A percentile compares a stretch with the other conserved stretches of the same genome.
Evolutionary conservation across 1,140 invertebrate genomes (phyloP).

Genomic region (Brachionus calyciflorus): DNA sequence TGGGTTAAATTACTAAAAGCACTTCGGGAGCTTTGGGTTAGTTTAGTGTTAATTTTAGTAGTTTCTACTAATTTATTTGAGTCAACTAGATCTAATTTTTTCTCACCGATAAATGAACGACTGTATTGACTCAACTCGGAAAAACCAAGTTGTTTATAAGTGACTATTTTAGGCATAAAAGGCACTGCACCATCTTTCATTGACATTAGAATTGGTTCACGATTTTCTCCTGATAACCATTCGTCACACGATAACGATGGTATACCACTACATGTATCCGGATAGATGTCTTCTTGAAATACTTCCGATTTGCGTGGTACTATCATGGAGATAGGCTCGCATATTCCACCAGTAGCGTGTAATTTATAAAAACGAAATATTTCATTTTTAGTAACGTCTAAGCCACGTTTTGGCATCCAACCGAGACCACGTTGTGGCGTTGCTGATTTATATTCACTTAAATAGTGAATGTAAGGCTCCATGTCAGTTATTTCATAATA

Average conservation of each 20-base stretch:
- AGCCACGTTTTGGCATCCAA: constrained; percentile 87
- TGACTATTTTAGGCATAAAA: constrained; percentile 46
- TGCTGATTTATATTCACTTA: constrained; percentile 32
- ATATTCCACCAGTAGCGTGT: constrained; percentile 74
- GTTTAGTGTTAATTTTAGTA: constrained; percentile 26
- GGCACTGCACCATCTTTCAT: constrained; percentile 46
- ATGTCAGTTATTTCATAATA: constrained; percentile 45
- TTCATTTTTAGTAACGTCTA: constrained; percentile 76
- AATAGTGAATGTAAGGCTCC: constrained; percentile 26
- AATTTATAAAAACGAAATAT: constrained; percentile 87
- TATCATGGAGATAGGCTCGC: constrained; percentile 89
- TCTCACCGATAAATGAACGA: constrained; percentile 28
- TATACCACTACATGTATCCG: constrained; percentile 78
- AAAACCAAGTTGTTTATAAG: constrained; percentile 40
- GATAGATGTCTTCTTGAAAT: constrained; percentile 85
- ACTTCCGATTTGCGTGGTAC: constrained; percentile 68
- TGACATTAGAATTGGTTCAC: constrained; percentile 31
- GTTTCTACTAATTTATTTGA: not conserved
- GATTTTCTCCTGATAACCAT: constrained; percentile 43
- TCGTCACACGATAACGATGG: constrained; percentile 66
- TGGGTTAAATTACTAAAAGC: constrained; percentile 33
- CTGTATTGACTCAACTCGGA: constrained; percentile 13
- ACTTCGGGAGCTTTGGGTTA: constrained; percentile 33
- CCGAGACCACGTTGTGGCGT: constrained; percentile 51
- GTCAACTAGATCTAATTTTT: not conserved